These are phyloP conservation scores for Drosophila testacea DNA, from an alignment of 2,888 invertebrate genomes.

Conservation along the genomic window DNA sequence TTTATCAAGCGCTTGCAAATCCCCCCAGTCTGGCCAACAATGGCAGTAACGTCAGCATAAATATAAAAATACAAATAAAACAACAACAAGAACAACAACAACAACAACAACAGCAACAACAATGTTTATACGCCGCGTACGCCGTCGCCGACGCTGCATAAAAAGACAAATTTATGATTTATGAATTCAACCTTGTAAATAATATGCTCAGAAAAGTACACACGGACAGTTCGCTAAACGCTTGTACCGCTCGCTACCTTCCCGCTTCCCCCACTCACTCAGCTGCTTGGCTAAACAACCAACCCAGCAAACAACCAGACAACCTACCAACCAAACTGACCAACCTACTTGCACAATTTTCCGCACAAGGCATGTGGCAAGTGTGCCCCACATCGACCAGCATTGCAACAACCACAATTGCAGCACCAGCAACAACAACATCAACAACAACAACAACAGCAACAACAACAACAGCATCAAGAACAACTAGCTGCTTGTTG, in stretches of 20 bases:
- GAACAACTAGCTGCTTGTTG: slow-evolving; percentile 57
- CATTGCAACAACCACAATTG: slow-evolving; percentile 25
- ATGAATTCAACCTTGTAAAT: slow-evolving; percentile 82
- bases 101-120: slow-evolving; percentile 24
- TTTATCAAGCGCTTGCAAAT: slow-evolving; percentile 72
- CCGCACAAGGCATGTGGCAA: slow-evolving; percentile 80
- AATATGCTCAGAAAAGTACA: slow-evolving; percentile 77
- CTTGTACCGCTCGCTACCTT: slow-evolving; percentile 49
- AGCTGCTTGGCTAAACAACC: slow-evolving; percentile 23
- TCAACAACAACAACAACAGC: slow-evolving; percentile 24
- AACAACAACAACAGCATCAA: slow-evolving; percentile 40
- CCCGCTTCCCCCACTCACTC: slow-evolving; percentile 9
- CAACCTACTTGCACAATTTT: slow-evolving; percentile 80
- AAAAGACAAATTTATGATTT: slow-evolving; percentile 82
- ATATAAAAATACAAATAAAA: slow-evolving; percentile 42
- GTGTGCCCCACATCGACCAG: slow-evolving; percentile 75
- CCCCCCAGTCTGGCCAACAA: slow-evolving; percentile 57
- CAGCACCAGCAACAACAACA: slow-evolving; percentile 22
- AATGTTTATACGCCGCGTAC: slow-evolving; percentile 67
- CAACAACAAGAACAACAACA: background rate
- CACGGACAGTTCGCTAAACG: slow-evolving; percentile 74
- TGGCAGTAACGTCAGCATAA: slow-evolving; percentile 74
- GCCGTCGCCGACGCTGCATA: slow-evolving; percentile 66
- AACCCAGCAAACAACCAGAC: slow-evolving; percentile 24
- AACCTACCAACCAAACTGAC: slow-evolving; percentile 56